phyloP scores from a whole-genome alignment of 37 sponge, comb jelly and placozoan species.

The Amphimedon queenslandica region DNA sequence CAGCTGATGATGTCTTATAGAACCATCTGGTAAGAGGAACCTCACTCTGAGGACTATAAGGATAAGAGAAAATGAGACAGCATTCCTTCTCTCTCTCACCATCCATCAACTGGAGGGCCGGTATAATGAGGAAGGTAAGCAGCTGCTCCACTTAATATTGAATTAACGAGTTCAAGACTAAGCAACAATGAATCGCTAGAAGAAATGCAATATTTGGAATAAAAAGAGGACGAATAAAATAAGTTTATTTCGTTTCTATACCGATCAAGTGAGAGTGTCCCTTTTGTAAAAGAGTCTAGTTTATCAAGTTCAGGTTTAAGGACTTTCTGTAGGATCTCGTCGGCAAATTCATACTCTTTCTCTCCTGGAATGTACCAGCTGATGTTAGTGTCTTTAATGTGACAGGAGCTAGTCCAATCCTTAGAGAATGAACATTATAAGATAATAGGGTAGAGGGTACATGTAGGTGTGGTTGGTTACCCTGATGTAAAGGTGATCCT shows the following conservation, averaged over 20 bases:
- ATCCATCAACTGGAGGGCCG: slow-evolving; percentile 49
- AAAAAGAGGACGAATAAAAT: too few relatives aligned
- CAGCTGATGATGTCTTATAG: slow-evolving; percentile 4
- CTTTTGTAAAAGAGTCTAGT: too few relatives aligned
- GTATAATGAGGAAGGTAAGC: slow-evolving; percentile 45
- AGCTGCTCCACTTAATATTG: slow-evolving; percentile 37
- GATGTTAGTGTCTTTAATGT: slow-evolving; percentile 31
- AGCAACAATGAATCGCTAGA: slow-evolving; percentile 48
- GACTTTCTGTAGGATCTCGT: slow-evolving; percentile 40
- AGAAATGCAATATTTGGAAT: too few relatives aligned
- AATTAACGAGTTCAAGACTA: slow-evolving; percentile 19
- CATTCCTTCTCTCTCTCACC: slow-evolving; percentile 22
- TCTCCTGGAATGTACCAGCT: slow-evolving; percentile 68
- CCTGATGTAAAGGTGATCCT: slow-evolving; percentile 66
- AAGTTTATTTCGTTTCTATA: too few relatives aligned
- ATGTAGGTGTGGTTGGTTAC: slow-evolving; percentile 4
- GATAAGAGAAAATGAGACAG: not conserved
- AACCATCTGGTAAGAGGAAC: slow-evolving; percentile 12
- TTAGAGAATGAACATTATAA: not conserved
- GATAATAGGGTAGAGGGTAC: not conserved
- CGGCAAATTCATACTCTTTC: slow-evolving; percentile 52
- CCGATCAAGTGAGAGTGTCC: too few relatives aligned
- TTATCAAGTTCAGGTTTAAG: slow-evolving; percentile 20
- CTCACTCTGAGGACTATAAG: slow-evolving; percentile 24
- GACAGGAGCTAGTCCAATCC: slow-evolving; percentile 67